Evolutionary conservation across 1,140 invertebrate species (phyloP), one percentile per base, ranked within the genome.

Genomic region (Drosophila tropicalis): DNA sequence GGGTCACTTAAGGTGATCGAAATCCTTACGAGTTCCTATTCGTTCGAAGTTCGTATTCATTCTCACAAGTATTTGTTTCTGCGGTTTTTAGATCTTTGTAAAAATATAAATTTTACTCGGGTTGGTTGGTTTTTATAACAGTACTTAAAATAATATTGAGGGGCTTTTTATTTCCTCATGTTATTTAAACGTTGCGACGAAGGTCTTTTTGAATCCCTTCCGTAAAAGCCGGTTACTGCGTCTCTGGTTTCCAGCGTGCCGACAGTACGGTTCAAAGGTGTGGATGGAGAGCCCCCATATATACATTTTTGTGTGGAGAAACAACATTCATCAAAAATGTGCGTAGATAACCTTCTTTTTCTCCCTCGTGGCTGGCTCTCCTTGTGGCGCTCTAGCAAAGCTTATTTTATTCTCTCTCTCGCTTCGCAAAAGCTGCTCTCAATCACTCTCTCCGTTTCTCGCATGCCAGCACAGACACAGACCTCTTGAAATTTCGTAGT

Each of bases 281-380:
- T 15, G 2, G 36, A 39, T 36, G 34, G 34, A 29, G 29, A 29
- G 29, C 5, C 29, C 29, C 29, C 29, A 29, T 29, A 29, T 29
- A 5, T 29, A 5, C 29, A 5, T 15, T 40, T 68, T 58, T 47
- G 70, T 66, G 54, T 61, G 51, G 13, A 13, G 47, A 70, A 78
- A 72, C 82, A 76, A 77, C 63, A 76, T 81, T 60, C 63, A 86
- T 72, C 71, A 71, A 75, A 87, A 73, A 51, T 12, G 44, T 82
- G 76, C 76, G 82, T 86, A 87, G 79, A 71, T 82, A 82, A 69
- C 54, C 70, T 61, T 65, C 44, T 60, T 67, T 34, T 58, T 71
- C 19, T 57, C 36, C 12, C 36, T 12, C 12, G 6, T 19, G n/a
- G 12, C 9, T 17, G 32, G 7, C 70, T 69, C 64, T 60, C 40